Percentiles rank a stretch among this genome's conserved stretches.
phyloP scores from a whole-genome alignment of 2,797 vertebrate species.

The Sebastes hubbsi region DNA sequence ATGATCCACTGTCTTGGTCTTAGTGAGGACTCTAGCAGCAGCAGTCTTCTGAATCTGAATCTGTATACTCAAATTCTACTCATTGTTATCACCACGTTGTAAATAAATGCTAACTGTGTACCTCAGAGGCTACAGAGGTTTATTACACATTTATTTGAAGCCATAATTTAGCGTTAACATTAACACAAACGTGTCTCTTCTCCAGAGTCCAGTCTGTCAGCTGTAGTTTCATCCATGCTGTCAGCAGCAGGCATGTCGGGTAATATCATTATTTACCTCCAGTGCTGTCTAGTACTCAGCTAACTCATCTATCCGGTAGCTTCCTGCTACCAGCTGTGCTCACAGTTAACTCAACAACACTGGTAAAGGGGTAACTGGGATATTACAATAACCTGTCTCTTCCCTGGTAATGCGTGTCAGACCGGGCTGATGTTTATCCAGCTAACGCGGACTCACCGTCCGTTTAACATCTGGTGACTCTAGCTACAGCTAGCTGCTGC shows the following conservation, averaged over 20 bases:
- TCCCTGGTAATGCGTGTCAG: not conserved
- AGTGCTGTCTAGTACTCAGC: not conserved
- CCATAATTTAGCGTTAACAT: not conserved
- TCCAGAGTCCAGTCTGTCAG: not conserved
- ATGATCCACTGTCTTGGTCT: too few relatives aligned
- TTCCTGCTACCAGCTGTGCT: not conserved
- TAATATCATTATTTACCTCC: not conserved
- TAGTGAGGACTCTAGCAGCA: too few relatives aligned
- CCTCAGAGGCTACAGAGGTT: not conserved
- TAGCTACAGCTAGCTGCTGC: constrained; percentile 23
- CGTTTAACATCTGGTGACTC: not conserved
- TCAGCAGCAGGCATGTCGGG: not conserved
- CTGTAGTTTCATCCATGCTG: not conserved
- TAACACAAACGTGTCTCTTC: not conserved
- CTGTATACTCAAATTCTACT: too few relatives aligned
- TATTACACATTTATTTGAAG: not conserved
- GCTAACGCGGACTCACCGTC: not conserved
- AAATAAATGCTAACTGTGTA: not conserved
- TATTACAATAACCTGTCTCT: not conserved
- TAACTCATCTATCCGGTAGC: not conserved
- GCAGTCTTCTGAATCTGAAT: too few relatives aligned
- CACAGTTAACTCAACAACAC: not conserved
- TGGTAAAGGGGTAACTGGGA: not conserved
- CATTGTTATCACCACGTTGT: not conserved
- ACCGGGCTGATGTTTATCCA: not conserved